These are phyloP conservation scores for Myotis davidii DNA, from an alignment of 2,113 vertebrate species.

Conservation along the genomic window DNA sequence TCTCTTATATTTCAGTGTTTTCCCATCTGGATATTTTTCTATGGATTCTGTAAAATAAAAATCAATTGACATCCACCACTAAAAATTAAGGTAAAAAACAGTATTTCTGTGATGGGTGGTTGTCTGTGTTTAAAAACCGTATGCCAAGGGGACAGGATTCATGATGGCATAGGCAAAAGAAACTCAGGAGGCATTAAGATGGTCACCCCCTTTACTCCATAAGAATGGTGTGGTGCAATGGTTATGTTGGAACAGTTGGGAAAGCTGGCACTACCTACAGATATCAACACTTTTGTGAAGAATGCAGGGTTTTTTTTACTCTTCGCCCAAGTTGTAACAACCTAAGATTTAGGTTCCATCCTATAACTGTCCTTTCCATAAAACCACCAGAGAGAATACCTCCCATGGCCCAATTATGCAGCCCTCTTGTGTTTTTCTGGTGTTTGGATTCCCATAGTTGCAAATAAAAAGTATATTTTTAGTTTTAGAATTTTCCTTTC, in stretches of 20 bases:
- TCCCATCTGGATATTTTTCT: neutral
- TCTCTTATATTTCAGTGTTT: neutral
- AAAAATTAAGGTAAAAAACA: neutral
- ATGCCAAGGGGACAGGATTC: neutral
- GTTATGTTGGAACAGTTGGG: neutral
- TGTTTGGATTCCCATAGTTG: constrained; percentile 73
- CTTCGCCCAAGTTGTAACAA: neutral
- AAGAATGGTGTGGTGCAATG: neutral
- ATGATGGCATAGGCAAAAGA: neutral
- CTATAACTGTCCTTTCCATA: constrained; percentile 43
- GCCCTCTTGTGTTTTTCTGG: constrained; percentile 59
- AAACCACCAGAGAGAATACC: constrained; percentile 59
- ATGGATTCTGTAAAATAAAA: constrained; percentile 13
- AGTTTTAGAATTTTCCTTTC: constrained; percentile 76
- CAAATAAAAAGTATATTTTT: constrained; percentile 75
- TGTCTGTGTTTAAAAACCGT: neutral
- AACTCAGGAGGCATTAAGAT: neutral
- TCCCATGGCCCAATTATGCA: constrained; percentile 50
- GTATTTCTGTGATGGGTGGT: neutral
- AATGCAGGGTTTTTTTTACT: neutral
- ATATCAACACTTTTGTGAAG: neutral
- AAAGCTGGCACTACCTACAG: neutral
- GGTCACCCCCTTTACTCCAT: accelerated
- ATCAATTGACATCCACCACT: neutral
- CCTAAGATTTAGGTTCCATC: constrained; percentile 33